Evolutionary conservation across 2,797 vertebrate genomes (phyloP), one percentile per base, ranked within the genome.

Genomic region (Tenualosa thibaudeaui): DNA sequence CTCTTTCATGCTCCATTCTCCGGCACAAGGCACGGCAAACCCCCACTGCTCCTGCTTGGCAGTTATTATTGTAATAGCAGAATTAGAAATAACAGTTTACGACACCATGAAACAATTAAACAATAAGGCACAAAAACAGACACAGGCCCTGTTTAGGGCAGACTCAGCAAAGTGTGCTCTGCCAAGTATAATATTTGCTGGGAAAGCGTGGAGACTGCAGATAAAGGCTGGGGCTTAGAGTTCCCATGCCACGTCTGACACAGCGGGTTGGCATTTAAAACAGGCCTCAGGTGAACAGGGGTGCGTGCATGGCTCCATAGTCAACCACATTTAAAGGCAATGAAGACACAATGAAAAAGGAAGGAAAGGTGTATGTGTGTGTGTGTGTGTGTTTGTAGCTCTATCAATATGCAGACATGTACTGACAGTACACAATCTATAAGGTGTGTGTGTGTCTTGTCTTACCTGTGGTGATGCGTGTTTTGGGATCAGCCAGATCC

Each of bases 401-500:
- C 2, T 17, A 19, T 6, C 22, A 22, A n/a, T 26, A 24, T 75
- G 24, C 31, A 31, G 31, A 31, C 26, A 9, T 31, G 68, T 49
- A 17, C 50, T 10, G 50, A 51, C 1, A 51, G 50, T 12, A 51
- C 1, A 51, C 50, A 51, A 6, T 12, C 50, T 51, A 51, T 51
- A 2, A 50, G 10, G 26, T 71, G 65, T 62, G 71, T 37, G 65
- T 31, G 12, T 10, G 6, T 49, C 37, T 56, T 82, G 58, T 86
- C 91, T 85, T 96, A 99, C 98, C 96, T 90, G 96, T 83, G 56
- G 91, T 87, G 89, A 93, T 94, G 86, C 95, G 96, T 86, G 96
- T 93, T 2, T 97, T 95, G 26, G 90, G 94, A 91, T 98, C 98
- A 0, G 96, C 84, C 0, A 98, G 96, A 91, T 98, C 97, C 0